Percentiles rank a stretch among this genome's conserved stretches.
Evolutionary conservation across 2,888 invertebrate species (phyloP).

Genomic region (Octonoba sinensis): DNA sequence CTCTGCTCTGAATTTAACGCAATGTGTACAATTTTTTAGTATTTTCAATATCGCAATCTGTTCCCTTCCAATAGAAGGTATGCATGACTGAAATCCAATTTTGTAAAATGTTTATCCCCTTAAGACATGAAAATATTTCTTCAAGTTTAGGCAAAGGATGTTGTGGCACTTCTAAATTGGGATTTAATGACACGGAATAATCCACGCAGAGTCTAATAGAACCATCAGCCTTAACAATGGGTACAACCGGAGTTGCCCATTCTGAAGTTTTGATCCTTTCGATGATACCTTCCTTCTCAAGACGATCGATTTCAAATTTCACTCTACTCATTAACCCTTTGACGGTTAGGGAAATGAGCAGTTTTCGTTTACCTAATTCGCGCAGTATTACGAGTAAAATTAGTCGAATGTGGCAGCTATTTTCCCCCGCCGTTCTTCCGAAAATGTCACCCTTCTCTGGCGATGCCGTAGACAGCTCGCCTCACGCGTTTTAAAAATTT

Average conservation of each 20-base stretch:
- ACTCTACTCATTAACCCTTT: constrained; percentile 2
- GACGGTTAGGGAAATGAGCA: too few relatives aligned
- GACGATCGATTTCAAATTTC: not conserved
- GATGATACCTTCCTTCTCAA: constrained; percentile 12
- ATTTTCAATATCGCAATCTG: too few relatives aligned
- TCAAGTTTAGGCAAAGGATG: constrained; percentile 19
- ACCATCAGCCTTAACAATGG: constrained; percentile 12
- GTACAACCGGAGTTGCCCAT: constrained; percentile 26
- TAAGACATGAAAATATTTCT: constrained; percentile 13
- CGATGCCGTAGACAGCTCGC: too few relatives aligned
- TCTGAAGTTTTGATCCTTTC: too few relatives aligned
- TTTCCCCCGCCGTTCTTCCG: too few relatives aligned
- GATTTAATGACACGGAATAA: constrained; percentile 14
- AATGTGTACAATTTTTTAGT: too few relatives aligned
- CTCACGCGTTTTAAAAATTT: too few relatives aligned
- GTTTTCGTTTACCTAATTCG: too few relatives aligned
- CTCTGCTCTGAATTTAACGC: too few relatives aligned
- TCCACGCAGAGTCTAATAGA: constrained; percentile 12
- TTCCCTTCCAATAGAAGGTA: not conserved
- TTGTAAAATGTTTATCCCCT: constrained; percentile 21
- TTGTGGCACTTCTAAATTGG: constrained; percentile 14
- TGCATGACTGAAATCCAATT: constrained; percentile 16
- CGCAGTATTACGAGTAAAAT: too few relatives aligned
- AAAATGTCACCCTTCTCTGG: too few relatives aligned
- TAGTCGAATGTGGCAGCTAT: too few relatives aligned